These are phyloP conservation scores for Tauraco hartlaubi DNA, from an alignment of 2,797 vertebrate species.

Conservation along the genomic window DNA sequence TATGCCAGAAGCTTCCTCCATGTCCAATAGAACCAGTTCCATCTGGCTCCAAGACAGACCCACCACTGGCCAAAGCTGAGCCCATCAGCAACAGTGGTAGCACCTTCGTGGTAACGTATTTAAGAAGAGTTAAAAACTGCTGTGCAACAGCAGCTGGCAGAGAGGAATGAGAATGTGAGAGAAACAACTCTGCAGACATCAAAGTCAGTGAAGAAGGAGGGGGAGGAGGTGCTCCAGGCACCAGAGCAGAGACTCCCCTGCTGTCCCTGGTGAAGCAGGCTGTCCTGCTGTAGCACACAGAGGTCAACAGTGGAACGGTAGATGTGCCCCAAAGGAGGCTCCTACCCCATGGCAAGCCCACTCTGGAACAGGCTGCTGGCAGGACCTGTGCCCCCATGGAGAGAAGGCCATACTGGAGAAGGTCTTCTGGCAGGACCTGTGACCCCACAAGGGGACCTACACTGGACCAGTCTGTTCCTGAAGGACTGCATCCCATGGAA, in stretches of 20 bases:
- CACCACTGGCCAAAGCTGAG: fast-evolving
- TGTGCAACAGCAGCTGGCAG: neutral
- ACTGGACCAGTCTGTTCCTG: neutral
- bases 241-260: neutral
- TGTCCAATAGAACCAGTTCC: neutral
- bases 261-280: neutral
- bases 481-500: neutral
- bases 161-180: neutral
- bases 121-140: neutral
- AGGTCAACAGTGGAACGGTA: neutral
- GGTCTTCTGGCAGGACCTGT: neutral
- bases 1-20: neutral
- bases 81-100: neutral
- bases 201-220: neutral
- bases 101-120: neutral
- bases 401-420: fast-evolving
- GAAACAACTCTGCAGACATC: neutral
- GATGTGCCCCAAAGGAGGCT: neutral
- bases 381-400: neutral
- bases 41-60: fast-evolving
- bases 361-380: neutral
- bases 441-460: neutral
- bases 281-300: neutral
- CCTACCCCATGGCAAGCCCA: fast-evolving
- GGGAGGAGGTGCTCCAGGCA: neutral